Conservation (phyloP, 2,797 vertebrate genomes). For the Sebastes hubbsi region DNA sequence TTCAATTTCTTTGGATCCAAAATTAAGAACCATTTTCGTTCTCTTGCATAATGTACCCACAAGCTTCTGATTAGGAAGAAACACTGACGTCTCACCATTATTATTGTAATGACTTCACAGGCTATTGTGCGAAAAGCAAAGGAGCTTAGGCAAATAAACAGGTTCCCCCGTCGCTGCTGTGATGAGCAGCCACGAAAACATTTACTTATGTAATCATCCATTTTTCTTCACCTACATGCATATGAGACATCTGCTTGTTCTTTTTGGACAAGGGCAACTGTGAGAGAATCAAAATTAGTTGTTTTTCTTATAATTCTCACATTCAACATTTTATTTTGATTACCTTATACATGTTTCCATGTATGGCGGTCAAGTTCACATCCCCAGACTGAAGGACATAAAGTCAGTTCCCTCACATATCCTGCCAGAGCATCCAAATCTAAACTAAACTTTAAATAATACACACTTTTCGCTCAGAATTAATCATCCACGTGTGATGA, state of each 20-base stretch:
- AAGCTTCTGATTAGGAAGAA: conserved; percentile 27
- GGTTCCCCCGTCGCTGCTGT: conserved; percentile 29
- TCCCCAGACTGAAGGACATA: neutral
- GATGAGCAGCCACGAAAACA: conserved; percentile 38
- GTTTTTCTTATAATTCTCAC: neutral
- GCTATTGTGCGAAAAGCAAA: conserved; percentile 45
- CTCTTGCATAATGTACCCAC: neutral
- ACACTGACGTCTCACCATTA: conserved; percentile 35
- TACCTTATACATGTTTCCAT: neutral
- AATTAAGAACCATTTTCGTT: conserved; percentile 1
- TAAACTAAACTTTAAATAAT: conserved; percentile 51
- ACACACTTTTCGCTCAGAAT: conserved; percentile 43
- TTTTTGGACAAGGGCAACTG: neutral
- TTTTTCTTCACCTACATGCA: conserved; percentile 17
- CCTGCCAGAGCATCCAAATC: conserved; percentile 11
- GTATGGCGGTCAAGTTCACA: neutral
- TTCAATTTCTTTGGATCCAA: neutral
- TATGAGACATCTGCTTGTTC: neutral
- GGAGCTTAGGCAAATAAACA: conserved; percentile 45
- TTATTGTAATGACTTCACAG: conserved; percentile 50
- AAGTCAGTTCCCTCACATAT: conserved; percentile 10
- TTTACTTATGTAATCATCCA: conserved; percentile 31
- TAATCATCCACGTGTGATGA: conserved; percentile 46
- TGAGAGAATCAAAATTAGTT: neutral
- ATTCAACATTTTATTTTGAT: neutral